These are phyloP conservation scores for Aphaenogaster ashmeadi DNA, from an alignment of 1,140 invertebrate species.

Conservation along the genomic window DNA sequence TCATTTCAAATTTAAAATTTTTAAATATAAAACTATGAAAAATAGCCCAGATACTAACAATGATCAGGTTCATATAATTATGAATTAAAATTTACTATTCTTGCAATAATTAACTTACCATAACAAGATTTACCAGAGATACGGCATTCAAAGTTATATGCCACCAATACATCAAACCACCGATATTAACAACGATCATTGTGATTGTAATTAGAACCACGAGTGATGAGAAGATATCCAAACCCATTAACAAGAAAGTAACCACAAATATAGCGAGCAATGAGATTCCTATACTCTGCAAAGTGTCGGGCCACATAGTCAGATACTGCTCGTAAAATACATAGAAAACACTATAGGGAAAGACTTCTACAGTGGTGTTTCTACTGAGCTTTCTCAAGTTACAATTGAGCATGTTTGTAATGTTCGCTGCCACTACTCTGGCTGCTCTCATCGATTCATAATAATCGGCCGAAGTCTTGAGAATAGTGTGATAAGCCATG, in stretches of 20 bases:
- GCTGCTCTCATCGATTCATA: constrained; percentile 95
- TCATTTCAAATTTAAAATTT: not conserved
- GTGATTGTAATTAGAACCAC: constrained; percentile 96
- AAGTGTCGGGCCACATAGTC: constrained; percentile 97
- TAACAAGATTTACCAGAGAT: constrained; percentile 99
- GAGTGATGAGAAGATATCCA: constrained; percentile 96
- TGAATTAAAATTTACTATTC: not conserved
- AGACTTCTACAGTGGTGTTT: constrained; percentile 92
- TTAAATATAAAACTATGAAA: not conserved
- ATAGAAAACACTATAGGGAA: constrained; percentile 99
- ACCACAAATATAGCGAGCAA: constrained; percentile 97
- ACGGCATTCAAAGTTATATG: constrained; percentile 98
- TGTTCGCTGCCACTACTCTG: constrained; percentile 92
- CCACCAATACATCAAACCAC: constrained; percentile 99
- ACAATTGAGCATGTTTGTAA: constrained; percentile 92
- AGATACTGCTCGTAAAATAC: constrained; percentile 99
- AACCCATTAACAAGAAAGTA: constrained; percentile 97
- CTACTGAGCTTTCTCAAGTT: constrained; percentile 86
- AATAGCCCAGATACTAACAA: not conserved
- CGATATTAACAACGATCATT: constrained; percentile 97
- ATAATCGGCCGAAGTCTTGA: constrained; percentile 97
- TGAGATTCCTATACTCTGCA: constrained; percentile 95
- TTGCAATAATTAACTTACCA: constrained; percentile 89
- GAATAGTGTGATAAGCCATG: constrained; percentile 98
- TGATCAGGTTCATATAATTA: not conserved